These are phyloP conservation scores for Phallusia fumigata DNA, from an alignment of 23 tunicate species.

Conservation along the genomic window DNA sequence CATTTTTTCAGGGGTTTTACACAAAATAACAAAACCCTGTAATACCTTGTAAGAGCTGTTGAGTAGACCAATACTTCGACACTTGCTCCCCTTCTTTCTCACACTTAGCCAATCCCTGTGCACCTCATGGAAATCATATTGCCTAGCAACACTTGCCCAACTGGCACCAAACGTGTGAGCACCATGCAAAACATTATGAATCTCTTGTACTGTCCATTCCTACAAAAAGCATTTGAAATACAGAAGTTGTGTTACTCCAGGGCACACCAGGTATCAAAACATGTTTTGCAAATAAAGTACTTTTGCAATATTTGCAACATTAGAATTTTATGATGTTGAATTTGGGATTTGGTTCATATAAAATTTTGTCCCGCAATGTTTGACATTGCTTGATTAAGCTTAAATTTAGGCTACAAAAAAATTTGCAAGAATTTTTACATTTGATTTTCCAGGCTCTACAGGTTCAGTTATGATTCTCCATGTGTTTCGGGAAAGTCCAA, in stretches of 20 bases:
- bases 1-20: no score
- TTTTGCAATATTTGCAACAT: no score
- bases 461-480: slow-evolving; percentile 23
- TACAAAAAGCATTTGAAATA: slow-evolving; percentile 6
- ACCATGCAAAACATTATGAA: slow-evolving; percentile 80
- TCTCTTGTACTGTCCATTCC: slow-evolving; percentile 72
- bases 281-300: not conserved
- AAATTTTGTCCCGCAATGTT: no score
- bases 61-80: slow-evolving; percentile 29
- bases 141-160: slow-evolving; percentile 75
- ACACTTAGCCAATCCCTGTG: slow-evolving; percentile 72
- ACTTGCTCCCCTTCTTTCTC: slow-evolving; percentile 22
- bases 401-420: no score
- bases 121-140: slow-evolving; percentile 56
- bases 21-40: not conserved
- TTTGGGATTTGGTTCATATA: no score
- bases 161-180: slow-evolving; percentile 58
- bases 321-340: no score
- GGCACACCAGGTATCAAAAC: not conserved
- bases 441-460: not conserved
- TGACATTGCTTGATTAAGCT: no score
- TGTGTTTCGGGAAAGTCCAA: slow-evolving; percentile 8
- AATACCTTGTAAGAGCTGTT: slow-evolving; percentile 41
- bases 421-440: not conserved
- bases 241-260: not conserved